Base-by-base conservation (phyloP, 2,113 vertebrate genomes). In the Zapornia atra region DNA sequence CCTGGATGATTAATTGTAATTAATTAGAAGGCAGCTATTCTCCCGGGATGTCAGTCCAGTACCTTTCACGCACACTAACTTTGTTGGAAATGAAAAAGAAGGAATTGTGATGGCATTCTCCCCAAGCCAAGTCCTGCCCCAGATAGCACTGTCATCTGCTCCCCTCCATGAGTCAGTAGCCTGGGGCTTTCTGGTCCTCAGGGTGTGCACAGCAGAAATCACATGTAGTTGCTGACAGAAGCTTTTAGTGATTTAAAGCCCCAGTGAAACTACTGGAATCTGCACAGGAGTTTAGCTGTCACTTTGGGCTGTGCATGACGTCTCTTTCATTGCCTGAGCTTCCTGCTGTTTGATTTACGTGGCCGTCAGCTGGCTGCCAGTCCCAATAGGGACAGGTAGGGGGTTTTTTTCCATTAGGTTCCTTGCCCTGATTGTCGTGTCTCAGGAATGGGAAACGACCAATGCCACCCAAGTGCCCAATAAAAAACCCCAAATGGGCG, bases 1-100 rank as follows among this genome's bases (percentile, higher is more conserved):
- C 77, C 88, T 93, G 95, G 70, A 69, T 97, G 94, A 93, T 94
- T 97, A 97, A 97, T 97, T 96, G 81, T 91, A 87, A 79, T 91
- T 93, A 96, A 91, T 94, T 96, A 93, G 92, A 90, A 84, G 84
- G 85, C 84, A 93, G 76, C 69, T 85, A 9, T 44, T 96, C 95
- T 87, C 84, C 50, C 38, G 88, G 78, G 96, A 88, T 89, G 81
- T 91, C 95, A 88, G 83, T 80, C 88, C 96, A 86, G 66, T 69
- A 50, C 40, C 50, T 95, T 95, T 86, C 84, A 82, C 2, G 25
- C 77, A 51, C 68, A 11, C 84, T 92, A 86, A 95, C 69, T 72
- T 72, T 6, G 5, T 25, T 86, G 75, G 87, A 90, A 92, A 96
- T 81, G 83, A 96, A 87, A 79, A 96, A 90, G 72, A 94, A 93